Evolutionary conservation across 2,797 vertebrate species (phyloP), one percentile per base, ranked within the genome.

Genomic region (Molossus molossus): DNA sequence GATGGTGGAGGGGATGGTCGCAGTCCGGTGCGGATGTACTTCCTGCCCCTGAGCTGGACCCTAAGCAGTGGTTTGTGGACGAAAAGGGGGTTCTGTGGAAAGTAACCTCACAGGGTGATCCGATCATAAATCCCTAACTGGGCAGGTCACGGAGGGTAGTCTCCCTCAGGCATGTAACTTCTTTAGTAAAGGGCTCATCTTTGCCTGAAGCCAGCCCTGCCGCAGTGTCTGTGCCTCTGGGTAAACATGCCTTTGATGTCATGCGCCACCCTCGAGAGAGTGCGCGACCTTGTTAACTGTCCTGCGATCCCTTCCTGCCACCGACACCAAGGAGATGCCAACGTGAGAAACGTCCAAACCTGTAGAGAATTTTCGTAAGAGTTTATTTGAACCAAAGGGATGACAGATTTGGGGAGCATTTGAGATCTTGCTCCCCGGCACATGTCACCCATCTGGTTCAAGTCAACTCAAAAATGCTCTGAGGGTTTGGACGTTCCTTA

Each of bases 401-500:
- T 18, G 65, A 18, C n/a, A 67, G 65, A 33, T 33, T 20, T 9
- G n/a, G 65, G 65, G 65, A 9, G 65, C 15, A 15, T 33, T 14
- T n/a, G 48, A 17, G 15, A 3, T n/a, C 48, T 11, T 11, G 48
- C 48, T 53, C 27, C 45, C 15, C 1, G 9, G 70, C 72, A 0
- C 8, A 2, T 29, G 48, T 20, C 4, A 0, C n/a, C 73, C 0
- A 5, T n/a, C 6, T 12, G 48, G 27, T 48, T n/a, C 67, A 20
- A 29, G 9, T 29, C 3, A 53, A 6, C 73, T n/a, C 73, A n/a
- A 1, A n/a, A 20, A 6, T 6, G 3, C 9, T 12, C 27, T 5
- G 27, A 10, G 5, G 45, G 73, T n/a, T 17, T n/a, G 45, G 72
- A 4, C 27, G 27, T 50, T 50, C 3, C 72, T 29, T 18, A 53